Conservation (phyloP, 2,113 vertebrate species). For the Mola mola region DNA sequence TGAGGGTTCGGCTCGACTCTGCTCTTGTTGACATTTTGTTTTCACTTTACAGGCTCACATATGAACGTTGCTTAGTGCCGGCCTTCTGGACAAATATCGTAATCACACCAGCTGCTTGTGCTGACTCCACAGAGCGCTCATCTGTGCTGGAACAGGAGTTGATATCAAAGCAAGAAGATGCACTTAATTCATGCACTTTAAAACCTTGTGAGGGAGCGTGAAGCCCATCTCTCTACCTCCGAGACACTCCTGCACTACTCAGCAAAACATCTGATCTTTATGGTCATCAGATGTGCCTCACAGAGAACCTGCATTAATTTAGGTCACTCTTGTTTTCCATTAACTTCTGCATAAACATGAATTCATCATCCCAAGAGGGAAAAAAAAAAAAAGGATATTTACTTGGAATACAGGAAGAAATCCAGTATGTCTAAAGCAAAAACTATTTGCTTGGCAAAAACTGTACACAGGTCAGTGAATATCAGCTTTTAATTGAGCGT, state of each 20-base stretch:
- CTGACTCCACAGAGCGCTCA: conserved; percentile 38
- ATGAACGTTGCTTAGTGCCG: conserved; percentile 5
- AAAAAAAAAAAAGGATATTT: background rate
- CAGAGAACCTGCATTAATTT: conserved; percentile 34
- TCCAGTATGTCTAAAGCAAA: background rate
- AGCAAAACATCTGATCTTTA: conserved; percentile 41
- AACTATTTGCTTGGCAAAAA: background rate
- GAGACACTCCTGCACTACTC: conserved; percentile 10
- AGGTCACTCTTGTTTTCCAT: conserved; percentile 55
- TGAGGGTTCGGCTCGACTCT: conserved; percentile 14
- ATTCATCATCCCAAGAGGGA: background rate
- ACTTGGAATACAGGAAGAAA: background rate
- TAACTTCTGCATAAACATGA: conserved; percentile 32
- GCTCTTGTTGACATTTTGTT: conserved; percentile 5
- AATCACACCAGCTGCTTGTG: conserved; percentile 20
- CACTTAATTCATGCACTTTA: conserved; percentile 39
- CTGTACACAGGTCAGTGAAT: background rate
- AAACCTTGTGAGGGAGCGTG: conserved; percentile 1
- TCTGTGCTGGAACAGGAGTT: background rate
- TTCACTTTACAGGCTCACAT: conserved; percentile 3
- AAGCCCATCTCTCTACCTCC: background rate
- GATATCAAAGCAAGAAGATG: conserved; percentile 36
- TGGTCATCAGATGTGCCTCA: conserved; percentile 45
- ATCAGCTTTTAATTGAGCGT: background rate
- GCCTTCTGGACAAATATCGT: conserved; percentile 25